These are phyloP conservation scores for Mayetiola destructor DNA, from an alignment of 2,888 invertebrate species.

Conservation along the genomic window DNA sequence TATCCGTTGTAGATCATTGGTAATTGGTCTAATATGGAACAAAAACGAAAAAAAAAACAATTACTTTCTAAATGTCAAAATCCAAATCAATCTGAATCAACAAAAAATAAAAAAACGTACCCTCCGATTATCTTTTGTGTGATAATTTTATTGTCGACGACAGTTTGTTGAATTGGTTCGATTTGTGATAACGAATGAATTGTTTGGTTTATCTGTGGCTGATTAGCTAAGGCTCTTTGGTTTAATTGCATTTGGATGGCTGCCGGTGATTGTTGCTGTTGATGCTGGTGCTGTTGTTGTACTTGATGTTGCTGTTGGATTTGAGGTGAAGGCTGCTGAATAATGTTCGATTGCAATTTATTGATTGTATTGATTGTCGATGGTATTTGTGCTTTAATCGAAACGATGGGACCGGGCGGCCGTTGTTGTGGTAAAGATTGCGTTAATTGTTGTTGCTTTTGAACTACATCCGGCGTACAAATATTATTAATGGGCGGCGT, in stretches of 20 bases:
- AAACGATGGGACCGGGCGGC: constrained; percentile 13
- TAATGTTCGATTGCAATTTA: background rate
- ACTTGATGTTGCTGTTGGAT: constrained; percentile 14
- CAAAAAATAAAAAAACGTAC: background rate
- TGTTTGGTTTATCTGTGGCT: constrained; percentile 10
- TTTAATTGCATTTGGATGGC: constrained; percentile 7
- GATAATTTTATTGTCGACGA: constrained; percentile 1
- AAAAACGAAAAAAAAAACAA: no score
- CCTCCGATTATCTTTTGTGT: constrained; percentile 7
- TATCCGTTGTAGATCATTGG: background rate
- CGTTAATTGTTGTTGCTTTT: background rate
- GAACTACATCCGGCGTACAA: no score
- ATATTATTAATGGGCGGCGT: no score
- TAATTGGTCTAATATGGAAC: background rate
- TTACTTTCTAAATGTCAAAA: no score
- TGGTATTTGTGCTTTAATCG: no score
- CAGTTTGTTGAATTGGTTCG: constrained; percentile 3
- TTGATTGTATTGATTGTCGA: background rate
- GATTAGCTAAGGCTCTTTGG: constrained; percentile 11
- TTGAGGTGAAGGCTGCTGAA: background rate
- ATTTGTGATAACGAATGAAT: constrained; percentile 10
- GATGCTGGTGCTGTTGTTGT: constrained; percentile 16
- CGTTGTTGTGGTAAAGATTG: background rate
- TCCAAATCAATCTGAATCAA: background rate
- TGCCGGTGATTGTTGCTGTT: constrained; percentile 3